Conservation (phyloP, 2,113 vertebrate species). For the Telmatochromis sp. region DNA sequence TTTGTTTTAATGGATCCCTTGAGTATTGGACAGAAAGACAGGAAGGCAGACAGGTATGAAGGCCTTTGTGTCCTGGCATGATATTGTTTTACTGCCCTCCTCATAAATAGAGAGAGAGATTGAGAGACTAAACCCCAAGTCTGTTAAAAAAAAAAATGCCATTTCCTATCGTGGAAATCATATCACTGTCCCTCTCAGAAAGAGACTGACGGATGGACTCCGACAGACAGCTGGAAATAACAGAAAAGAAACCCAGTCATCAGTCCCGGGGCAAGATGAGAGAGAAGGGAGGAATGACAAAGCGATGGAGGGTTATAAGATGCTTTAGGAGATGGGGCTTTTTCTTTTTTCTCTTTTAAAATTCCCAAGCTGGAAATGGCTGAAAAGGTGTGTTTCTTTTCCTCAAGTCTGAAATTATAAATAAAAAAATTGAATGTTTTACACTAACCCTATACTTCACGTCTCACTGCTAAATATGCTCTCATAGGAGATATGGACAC, state of each 20-base stretch:
- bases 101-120: not conserved
- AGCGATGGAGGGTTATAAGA: not conserved
- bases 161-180: constrained; percentile 5
- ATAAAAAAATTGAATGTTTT: not conserved
- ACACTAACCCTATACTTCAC: not conserved
- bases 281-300: not conserved
- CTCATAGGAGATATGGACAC: not conserved
- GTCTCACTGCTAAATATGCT: not conserved
- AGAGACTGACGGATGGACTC: constrained; percentile 41
- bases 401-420: not conserved
- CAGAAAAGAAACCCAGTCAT: constrained; percentile 25
- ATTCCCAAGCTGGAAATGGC: not conserved
- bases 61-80: not conserved
- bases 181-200: constrained; percentile 17
- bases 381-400: not conserved
- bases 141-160: not conserved
- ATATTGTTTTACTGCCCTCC: not conserved
- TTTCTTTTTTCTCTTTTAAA: not conserved
- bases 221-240: constrained; percentile 19
- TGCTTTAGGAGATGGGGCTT: not conserved
- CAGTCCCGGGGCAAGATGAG: constrained; percentile 19
- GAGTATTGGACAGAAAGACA: not conserved
- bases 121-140: not conserved
- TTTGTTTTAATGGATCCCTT: not conserved
- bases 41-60: not conserved